Evolutionary conservation across 2,113 vertebrate species (phyloP), one percentile per base, ranked within the genome.

Genomic region (Ia io): DNA sequence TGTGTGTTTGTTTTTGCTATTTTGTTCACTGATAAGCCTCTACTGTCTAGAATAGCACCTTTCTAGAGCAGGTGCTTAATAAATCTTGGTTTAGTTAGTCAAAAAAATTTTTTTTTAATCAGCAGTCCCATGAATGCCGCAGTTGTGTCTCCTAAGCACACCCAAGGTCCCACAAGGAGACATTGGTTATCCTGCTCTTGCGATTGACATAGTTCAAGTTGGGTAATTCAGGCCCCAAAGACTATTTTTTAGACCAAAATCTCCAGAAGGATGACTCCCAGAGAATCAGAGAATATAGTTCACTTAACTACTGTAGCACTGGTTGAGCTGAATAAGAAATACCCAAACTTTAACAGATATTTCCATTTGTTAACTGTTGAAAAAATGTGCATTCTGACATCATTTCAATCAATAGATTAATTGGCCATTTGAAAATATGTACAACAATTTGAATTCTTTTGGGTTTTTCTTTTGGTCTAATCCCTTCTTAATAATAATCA

Each of bases 221-320:
- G 86, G 70, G 91, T 89, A 95, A 96, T 87, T 91, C 76, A 70
- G 87, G 84, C 47, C 56, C 84, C n/a, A 28, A 35, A 40, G n/a
- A 35, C 86, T 93, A 93, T 93, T 93, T 93, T 94, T 95, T 94
- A 92, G 69, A 84, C 35, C 65, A 23, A 91, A 92, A 82, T 49
- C 94, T 91, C 74, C 78, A 79, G 65, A 84, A 80, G 40, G 42
- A 91, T 70, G 59, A 79, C 69, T 67, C 61, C 86, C 20, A 69
- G 61, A 87, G 83, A 94, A 93, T 42, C 40, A 95, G 47, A 92
- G 32, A 82, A 90, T 79, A 90, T 65, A 69, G 70, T 51, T 95
- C 73, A 90, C 49, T 80, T 91, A 90, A 67, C 30, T 42, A 37
- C 25, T 20, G 13, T 51, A 70, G 73, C 37, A 61, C 61, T 8